phyloP scores from a whole-genome alignment of 2,888 invertebrate genomes.

The Drosophila flavopinicola region DNA sequence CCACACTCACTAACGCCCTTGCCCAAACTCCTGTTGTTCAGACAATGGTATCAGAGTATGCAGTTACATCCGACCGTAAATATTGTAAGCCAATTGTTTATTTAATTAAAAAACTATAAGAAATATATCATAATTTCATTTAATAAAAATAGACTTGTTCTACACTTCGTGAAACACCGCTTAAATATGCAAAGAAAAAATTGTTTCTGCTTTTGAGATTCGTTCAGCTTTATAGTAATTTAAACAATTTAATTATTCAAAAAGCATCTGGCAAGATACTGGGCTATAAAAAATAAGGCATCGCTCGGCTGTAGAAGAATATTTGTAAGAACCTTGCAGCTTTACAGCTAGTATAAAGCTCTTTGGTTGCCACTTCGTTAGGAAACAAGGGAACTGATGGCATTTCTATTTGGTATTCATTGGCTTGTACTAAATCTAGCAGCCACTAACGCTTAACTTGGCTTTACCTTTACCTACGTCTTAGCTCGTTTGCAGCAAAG shows the following conservation, averaged over 20 bases:
- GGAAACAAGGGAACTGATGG: constrained; percentile 11
- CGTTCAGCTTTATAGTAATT: neutral
- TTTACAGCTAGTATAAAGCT: constrained; percentile 5
- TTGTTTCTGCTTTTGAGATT: too few species aligned
- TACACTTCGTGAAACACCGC: too few species aligned
- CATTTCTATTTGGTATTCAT: constrained; percentile 61
- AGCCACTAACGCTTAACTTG: constrained; percentile 41
- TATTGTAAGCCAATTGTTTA: too few species aligned
- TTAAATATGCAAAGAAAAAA: neutral
- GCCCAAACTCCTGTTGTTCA: too few species aligned
- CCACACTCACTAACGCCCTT: too few species aligned
- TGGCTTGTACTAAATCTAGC: constrained; percentile 47
- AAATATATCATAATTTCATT: too few species aligned
- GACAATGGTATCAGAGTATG: too few species aligned
- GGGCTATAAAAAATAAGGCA: neutral
- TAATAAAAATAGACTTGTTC: too few species aligned
- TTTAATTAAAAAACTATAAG: too few species aligned
- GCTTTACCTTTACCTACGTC: constrained; percentile 14
- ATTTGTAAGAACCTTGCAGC: neutral
- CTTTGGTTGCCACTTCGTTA: constrained; percentile 1
- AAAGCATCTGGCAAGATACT: neutral
- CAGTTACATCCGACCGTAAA: too few species aligned
- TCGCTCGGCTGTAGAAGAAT: neutral
- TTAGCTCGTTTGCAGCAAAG: constrained; percentile 17
- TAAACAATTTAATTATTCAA: neutral